Evolutionary conservation across 2,888 invertebrate genomes (phyloP), one percentile per base, ranked within the genome.

Genomic region (Meteorus cinctellus): DNA sequence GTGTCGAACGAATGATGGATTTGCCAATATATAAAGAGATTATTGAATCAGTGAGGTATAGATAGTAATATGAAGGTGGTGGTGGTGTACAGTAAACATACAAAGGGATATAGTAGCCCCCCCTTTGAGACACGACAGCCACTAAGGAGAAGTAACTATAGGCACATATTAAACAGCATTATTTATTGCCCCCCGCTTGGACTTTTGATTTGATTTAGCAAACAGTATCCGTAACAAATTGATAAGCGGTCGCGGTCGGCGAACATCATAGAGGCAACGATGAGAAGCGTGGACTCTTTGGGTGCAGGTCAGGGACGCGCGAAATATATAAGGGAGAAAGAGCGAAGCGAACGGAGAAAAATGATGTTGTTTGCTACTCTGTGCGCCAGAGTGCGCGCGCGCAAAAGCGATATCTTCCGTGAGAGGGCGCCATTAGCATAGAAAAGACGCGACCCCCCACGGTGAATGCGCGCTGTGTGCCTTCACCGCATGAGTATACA

Each of bases 351-450:
- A 27, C 19, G 48, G 34, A 62, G 66, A 72, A 76, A 75, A 74
- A 69, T 69, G 73, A 76, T 75, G 74, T 67, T 67, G 63, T 79
- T 78, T 70, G 77, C 76, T 77, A 76, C 76, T 60, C 74, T 72
- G 65, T 31, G 59, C 77, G 72, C 65, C 31, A 74, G 29, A 65
- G 70, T 77, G 62, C 75, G 51, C 66, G 63, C 48, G 65, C 55
- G 75, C 74, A 71, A 78, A 71, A 77, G 76, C 72, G 67, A 75
- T 77, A 78, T 75, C 69, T 82, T 85, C 86, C 89, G 89, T 89
- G 89, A 87, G 87, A 86, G 85, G 83, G 84, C 84, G 83, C 89
- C 89, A 89, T 89, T 89, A 89, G 89, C 88, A 89, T 88, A 89
- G 87, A 81, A 82, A 79, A 55, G 55, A 55, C 29, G 31, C 68